A percentile compares a stretch with the other conserved stretches of the same genome.
phyloP scores from a whole-genome alignment of 92 coral and sea anemone species.

The Epizoanthus ramosus region DNA sequence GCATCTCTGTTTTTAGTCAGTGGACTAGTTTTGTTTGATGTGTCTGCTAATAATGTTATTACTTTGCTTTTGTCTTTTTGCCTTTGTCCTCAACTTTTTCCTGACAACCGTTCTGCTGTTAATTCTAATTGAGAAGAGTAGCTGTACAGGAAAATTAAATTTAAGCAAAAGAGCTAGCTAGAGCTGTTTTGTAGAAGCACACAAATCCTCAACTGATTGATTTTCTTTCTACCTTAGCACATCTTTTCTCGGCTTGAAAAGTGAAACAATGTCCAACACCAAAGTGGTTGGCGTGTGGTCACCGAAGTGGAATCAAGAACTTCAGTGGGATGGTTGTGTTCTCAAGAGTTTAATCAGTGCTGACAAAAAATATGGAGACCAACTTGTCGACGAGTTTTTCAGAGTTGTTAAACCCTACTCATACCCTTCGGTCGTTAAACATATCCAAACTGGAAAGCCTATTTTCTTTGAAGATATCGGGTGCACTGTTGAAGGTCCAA shows the following conservation, averaged over 20 bases:
- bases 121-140: too few relatives aligned
- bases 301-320: slow-evolving; percentile 3
- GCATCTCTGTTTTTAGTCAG: too few relatives aligned
- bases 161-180: too few relatives aligned
- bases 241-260: not conserved
- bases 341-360: slow-evolving; percentile 7
- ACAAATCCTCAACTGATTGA: too few relatives aligned
- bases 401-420: slow-evolving; percentile 9
- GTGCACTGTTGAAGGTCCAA: not conserved
- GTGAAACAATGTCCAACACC: not conserved
- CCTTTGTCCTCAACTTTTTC: too few relatives aligned
- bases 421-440: not conserved
- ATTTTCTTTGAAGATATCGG: not conserved
- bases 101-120: too few relatives aligned
- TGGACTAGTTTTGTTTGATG: too few relatives aligned
- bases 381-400: not conserved
- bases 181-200: too few relatives aligned
- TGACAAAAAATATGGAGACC: not conserved
- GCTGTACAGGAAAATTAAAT: too few relatives aligned
- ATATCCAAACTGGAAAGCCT: slow-evolving; percentile 5
- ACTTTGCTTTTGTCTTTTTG: too few relatives aligned
- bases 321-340: slow-evolving; percentile 3
- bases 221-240: not conserved
- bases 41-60: too few relatives aligned
- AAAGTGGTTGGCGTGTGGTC: too few relatives aligned